Evolutionary conservation across 2,888 invertebrate genomes (phyloP), one percentile per base, ranked within the genome.

Genomic region (Achlya flavicornis): DNA sequence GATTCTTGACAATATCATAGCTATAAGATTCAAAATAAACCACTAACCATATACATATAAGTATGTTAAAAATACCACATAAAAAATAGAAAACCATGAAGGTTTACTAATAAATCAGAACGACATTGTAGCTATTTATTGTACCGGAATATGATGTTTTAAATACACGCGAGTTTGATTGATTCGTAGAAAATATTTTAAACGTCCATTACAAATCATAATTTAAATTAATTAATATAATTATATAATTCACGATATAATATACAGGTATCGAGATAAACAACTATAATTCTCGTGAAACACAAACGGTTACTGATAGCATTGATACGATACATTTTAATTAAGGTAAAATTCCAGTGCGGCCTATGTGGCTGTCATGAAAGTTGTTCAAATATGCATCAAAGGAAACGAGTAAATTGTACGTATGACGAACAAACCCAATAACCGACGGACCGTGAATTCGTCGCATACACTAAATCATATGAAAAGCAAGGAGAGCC

Each of bases 311-410:
- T 67, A 73, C 64, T 74, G 63, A 71, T 73, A 73, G 67, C 65
- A 66, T 66, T 69, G 76, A 78, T 75, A 75, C 74, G 64, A 75
- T 72, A 66, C 66, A 76, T 80, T 83, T 83, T 82, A 81, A 85
- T 84, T 81, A 84, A 76, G 74, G 75, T 77, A 77, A 79, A 81
- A 81, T 78, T 80, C 79, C 72, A 74, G 69, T 68, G 66, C 73
- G 41, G 57, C 61, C 63, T 61, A 64, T 62, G 70, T 68, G 69
- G 67, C 70, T 66, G 72, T 73, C 71, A 78, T 78, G 76, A 76
- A 80, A 82, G 78, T 83, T 82, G 81, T 79, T 85, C 80, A 83
- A 86, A 86, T 85, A 86, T 86, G 84, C 81, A 86, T 86, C 87
- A 86, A 87, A 86, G 81, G 82, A 84, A 81, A 63, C 72, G 70